Evolutionary conservation across 2,888 invertebrate genomes (phyloP), one percentile per base, ranked within the genome.

Genomic region (Unio pictorum): DNA sequence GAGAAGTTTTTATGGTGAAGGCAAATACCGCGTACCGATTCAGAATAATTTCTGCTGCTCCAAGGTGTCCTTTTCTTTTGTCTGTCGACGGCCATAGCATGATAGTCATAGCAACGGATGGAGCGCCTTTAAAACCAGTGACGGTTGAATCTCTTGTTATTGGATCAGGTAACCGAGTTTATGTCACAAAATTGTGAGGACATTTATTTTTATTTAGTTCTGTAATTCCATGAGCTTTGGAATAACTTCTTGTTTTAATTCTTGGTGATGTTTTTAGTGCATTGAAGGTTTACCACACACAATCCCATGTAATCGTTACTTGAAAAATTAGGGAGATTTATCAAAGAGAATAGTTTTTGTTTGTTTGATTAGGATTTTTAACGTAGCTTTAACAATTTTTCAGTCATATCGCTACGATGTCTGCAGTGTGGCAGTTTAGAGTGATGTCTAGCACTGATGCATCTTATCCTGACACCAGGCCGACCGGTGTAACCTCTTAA

Each of bases 71-170:
- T 18, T 74, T 83, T 60, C 71, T 76, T 54, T 59, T 85, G 4
- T 77, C 81, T 54, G 68, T 85, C 18, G 83, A 84, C 57, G 54
- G 63, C 58, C 84, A 85, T 63, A 17, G 59, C 4, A 64, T 85
- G n/a, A 69, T 66, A 26, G 75, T 84, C 6, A 76, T 84, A 17
- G 73, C 83, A 30, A 73, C 74, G 11, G 85, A 85, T 62, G 84
- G 85, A 4, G 26, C 45, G n/a, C 76, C 83, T 11, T 68, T 84
- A 17, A 58, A 66, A 26, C 73, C 80, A 18, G 64, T 66, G 7
- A 62, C 66, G 18, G 78, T 78, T 11, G 79, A 79, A 18, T 75
- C 74, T 11, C 68, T 83, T 55, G 70, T 81, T 23, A 69, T 82
- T 3, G 66, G 73, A 67, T 73, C 80, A 58, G 79, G 81, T 78